These are phyloP conservation scores for Eledona agricola DNA, from an alignment of 2,888 invertebrate species.

Conservation along the genomic window DNA sequence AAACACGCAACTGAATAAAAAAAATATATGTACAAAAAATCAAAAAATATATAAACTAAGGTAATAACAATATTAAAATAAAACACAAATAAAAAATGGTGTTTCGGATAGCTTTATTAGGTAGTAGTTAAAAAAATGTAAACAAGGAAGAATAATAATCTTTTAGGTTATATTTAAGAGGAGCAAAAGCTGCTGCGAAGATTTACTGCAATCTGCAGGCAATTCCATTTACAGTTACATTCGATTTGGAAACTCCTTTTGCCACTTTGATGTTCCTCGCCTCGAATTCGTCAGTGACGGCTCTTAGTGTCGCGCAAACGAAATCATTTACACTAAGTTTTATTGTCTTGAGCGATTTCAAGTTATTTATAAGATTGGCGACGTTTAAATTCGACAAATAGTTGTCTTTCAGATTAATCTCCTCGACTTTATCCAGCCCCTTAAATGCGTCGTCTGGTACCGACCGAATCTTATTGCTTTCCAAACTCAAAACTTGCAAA, in stretches of 20 bases:
- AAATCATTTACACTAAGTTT: slow-evolving; percentile 35
- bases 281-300: slow-evolving; percentile 25
- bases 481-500: slow-evolving; percentile 34
- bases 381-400: slow-evolving; percentile 33
- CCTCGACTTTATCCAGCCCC: slow-evolving; percentile 16
- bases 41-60: too few relatives aligned
- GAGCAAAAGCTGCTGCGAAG: slow-evolving; percentile 2
- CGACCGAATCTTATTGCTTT: slow-evolving; percentile 33
- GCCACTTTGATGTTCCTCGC: slow-evolving; percentile 21
- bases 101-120: too few relatives aligned
- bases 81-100: too few relatives aligned
- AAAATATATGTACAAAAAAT: too few relatives aligned
- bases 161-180: slow-evolving; percentile 4
- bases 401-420: slow-evolving; percentile 37
- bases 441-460: slow-evolving; percentile 26
- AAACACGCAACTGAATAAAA: too few relatives aligned
- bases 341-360: slow-evolving; percentile 29
- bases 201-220: slow-evolving; percentile 32
- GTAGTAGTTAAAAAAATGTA: too few relatives aligned
- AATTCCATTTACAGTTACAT: slow-evolving; percentile 32
- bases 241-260: slow-evolving; percentile 26
- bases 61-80: too few relatives aligned
- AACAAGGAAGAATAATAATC: slow-evolving; percentile 18
- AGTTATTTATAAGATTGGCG: slow-evolving; percentile 32
- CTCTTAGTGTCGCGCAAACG: slow-evolving; percentile 23